A percentile compares a stretch with the other conserved stretches of the same genome.
These are phyloP conservation scores for Matsumyia berberina DNA, from an alignment of 2,888 invertebrate genomes.

Conservation along the genomic window DNA sequence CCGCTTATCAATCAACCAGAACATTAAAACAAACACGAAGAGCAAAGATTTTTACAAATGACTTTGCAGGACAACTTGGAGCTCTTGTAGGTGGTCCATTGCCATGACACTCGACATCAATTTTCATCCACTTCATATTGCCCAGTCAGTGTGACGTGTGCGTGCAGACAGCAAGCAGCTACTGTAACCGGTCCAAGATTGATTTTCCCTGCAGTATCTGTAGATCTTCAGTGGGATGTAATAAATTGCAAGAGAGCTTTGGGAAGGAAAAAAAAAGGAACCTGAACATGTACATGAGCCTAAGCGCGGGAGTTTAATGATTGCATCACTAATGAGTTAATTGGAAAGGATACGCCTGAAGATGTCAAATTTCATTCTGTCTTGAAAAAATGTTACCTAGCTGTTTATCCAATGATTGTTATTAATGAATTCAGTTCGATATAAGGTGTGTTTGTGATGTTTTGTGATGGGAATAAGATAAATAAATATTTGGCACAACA, in stretches of 20 bases:
- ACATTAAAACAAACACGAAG: constrained; percentile 68
- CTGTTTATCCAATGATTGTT: constrained; percentile 15
- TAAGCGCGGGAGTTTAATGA: constrained; percentile 62
- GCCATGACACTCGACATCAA: constrained; percentile 70
- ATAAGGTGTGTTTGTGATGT: neutral
- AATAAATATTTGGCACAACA: too few species aligned
- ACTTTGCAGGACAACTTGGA: constrained; percentile 54
- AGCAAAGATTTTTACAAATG: constrained; percentile 69
- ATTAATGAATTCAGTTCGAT: constrained; percentile 2
- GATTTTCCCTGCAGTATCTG: constrained; percentile 64
- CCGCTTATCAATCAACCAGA: constrained; percentile 68
- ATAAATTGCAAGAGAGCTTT: constrained; percentile 68
- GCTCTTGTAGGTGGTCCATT: constrained; percentile 72
- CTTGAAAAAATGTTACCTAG: neutral
- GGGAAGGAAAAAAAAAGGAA: constrained; percentile 1
- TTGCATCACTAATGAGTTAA: constrained; percentile 70
- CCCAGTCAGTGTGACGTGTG: constrained; percentile 68
- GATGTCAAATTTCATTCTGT: constrained; percentile 25
- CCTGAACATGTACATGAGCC: constrained; percentile 32
- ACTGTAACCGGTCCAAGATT: constrained; percentile 75
- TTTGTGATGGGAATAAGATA: too few species aligned
- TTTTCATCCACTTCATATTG: constrained; percentile 69
- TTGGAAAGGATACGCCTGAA: constrained; percentile 52
- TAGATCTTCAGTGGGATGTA: constrained; percentile 69
- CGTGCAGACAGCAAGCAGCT: constrained; percentile 74